Evolutionary conservation across 2,797 vertebrate genomes (phyloP).

Genomic region (Tapera naevia): DNA sequence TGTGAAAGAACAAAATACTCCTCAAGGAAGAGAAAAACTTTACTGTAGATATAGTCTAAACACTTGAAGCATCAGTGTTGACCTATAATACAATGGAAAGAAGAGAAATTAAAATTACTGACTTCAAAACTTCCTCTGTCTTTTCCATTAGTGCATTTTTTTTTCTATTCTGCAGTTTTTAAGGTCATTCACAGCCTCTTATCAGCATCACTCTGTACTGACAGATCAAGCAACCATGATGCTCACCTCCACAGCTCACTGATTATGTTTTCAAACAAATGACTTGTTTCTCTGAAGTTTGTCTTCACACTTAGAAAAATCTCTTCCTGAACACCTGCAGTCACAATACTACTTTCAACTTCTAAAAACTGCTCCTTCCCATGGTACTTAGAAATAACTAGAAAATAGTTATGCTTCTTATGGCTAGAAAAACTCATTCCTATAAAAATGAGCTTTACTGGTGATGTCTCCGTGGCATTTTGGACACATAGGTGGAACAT

Average conservation of each 20-base stretch:
- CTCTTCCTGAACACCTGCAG: not conserved
- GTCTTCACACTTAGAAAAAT: not conserved
- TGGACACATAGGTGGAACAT: not conserved
- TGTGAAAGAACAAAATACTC: not conserved
- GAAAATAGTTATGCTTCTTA: not conserved
- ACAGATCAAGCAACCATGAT: not conserved
- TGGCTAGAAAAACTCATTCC: not conserved
- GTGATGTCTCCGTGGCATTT: not conserved
- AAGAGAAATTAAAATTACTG: not conserved
- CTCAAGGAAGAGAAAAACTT: not conserved
- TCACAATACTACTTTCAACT: not conserved
- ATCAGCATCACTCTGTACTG: not conserved
- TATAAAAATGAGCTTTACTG: not conserved
- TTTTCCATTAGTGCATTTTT: not conserved
- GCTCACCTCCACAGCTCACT: not conserved
- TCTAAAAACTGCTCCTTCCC: not conserved
- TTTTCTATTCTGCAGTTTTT: not conserved
- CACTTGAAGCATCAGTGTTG: not conserved
- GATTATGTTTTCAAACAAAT: not conserved
- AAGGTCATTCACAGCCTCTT: not conserved
- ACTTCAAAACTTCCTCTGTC: not conserved
- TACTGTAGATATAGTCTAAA: not conserved
- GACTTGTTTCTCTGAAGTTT: not conserved
- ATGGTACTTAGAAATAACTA: not conserved
- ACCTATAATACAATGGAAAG: not conserved